Base-by-base conservation (phyloP, 2,797 vertebrate genomes). In the Eremophila alpestris region DNA sequence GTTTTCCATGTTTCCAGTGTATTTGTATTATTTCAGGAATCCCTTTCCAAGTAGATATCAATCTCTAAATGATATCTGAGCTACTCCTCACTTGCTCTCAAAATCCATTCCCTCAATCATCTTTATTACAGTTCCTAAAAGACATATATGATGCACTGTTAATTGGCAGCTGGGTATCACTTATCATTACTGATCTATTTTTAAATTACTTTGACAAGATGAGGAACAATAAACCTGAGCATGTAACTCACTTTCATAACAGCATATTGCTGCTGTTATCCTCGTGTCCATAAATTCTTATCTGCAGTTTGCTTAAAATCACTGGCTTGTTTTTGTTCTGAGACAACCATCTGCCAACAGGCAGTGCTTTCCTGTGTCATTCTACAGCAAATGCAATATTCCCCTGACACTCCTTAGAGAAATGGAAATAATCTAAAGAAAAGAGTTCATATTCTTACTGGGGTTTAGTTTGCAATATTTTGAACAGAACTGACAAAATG, bases 171-270 rank as follows among this genome's bases (percentile, higher is more conserved):
- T 4, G 1, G 54, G 74, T 70, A 83, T 84, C 46, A 36, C 54
- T 88, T 83, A 71, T 58, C 21, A 15, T 80, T 91, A 90, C 54
- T 79, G 80, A 92, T 93, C 87, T 87, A 63, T 63, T 84, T 92
- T 76, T 87, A 70, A 93, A 83, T 74, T 73, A 70, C 56, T 90
- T 81, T 78, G 54, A 76, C 3, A 10, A 87, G 51, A 54, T 82
- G 55, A 76, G 16, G 38, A 87, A 64, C 63, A 78, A 74, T 83
- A 92, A 91, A 71, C 48, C 40, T 54, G 30, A 49, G 56, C 38
- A 40, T 46, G 49, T 80, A 78, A 69, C 36, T 81, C 34, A 23
- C 49, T 93, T 91, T 77, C 38, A n/a, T 70, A 70, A 70, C 14
- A 21, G 34, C 24, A 13, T 74, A 27, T 79, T 87, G 41, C 62